A percentile compares a stretch with the other conserved stretches of the same genome.
phyloP scores from a whole-genome alignment of 1,140 invertebrate species.

The Sycobia sp. region DNA sequence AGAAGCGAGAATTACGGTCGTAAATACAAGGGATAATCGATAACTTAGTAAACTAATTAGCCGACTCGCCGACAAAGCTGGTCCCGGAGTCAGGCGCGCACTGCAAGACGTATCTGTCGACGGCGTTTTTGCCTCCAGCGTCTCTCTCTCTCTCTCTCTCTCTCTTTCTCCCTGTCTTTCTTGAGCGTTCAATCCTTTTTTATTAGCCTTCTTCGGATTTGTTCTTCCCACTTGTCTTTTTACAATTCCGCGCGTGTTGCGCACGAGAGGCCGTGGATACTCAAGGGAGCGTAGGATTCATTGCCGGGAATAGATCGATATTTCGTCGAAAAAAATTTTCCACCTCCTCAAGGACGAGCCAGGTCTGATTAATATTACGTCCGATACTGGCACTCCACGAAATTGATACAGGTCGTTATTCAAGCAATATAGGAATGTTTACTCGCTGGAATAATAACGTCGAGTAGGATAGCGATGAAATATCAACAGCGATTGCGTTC shows the following conservation, averaged over 20 bases:
- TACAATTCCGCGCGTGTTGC: constrained; percentile 39
- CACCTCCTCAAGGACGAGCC: too few relatives aligned
- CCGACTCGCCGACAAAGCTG: constrained; percentile 59
- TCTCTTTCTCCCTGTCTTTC: constrained; percentile 42
- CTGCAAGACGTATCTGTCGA: constrained; percentile 47
- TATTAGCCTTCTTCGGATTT: constrained; percentile 48
- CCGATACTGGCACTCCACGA: too few relatives aligned
- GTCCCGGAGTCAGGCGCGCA: constrained; percentile 40
- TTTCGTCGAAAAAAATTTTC: too few relatives aligned
- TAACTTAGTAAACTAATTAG: constrained; percentile 65
- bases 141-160: constrained; percentile 40
- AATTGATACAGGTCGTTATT: too few relatives aligned
- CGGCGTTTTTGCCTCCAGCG: constrained; percentile 52
- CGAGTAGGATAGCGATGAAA: neutral
- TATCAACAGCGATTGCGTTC: too few relatives aligned
- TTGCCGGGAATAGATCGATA: constrained; percentile 13
- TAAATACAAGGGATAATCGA: constrained; percentile 54
- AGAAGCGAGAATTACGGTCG: constrained; percentile 36
- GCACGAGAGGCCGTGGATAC: constrained; percentile 1
- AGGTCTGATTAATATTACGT: too few relatives aligned
- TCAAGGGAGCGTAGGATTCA: neutral
- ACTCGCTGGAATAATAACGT: too few relatives aligned
- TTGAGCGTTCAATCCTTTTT: constrained; percentile 42
- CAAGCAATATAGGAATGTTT: too few relatives aligned
- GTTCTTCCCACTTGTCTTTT: constrained; percentile 49